A percentile compares a stretch with the other conserved stretches of the same genome.
Evolutionary conservation across 2,113 vertebrate genomes (phyloP).

Genomic region (Electrona antarctica): DNA sequence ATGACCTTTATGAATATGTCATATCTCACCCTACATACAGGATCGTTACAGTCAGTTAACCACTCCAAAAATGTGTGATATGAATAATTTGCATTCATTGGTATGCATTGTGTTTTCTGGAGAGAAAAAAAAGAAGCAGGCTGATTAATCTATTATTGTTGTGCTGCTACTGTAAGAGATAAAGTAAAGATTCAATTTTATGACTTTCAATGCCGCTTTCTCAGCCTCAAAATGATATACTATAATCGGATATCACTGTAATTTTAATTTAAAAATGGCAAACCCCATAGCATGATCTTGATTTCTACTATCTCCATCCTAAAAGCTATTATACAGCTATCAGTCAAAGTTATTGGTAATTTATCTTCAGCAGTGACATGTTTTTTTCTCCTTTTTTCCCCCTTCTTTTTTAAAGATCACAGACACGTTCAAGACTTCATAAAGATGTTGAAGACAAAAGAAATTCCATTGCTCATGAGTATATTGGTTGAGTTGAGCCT

Average conservation of each 20-base stretch:
- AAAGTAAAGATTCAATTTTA: constrained; percentile 45
- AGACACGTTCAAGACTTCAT: constrained; percentile 53
- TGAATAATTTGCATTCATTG: constrained; percentile 42
- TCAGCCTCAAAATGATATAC: constrained; percentile 40
- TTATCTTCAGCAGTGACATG: constrained; percentile 53
- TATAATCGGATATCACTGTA: constrained; percentile 64
- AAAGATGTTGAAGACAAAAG: constrained; percentile 53
- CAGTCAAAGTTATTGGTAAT: constrained; percentile 75
- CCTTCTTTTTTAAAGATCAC: constrained; percentile 33
- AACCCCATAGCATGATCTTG: constrained; percentile 53
- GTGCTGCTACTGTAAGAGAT: constrained; percentile 21
- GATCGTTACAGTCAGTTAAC: constrained; percentile 13
- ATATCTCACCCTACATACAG: constrained; percentile 34
- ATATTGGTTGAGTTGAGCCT: constrained; percentile 57
- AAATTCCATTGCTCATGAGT: constrained; percentile 61
- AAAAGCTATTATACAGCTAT: constrained; percentile 67
- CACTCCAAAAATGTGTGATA: constrained; percentile 34
- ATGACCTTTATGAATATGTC: constrained; percentile 47
- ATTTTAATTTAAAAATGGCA: constrained; percentile 68
- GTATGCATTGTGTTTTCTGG: constrained; percentile 39
- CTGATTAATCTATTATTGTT: constrained; percentile 45
- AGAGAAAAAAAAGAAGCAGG: constrained; percentile 25
- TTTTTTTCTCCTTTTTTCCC: constrained; percentile 30
- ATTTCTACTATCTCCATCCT: constrained; percentile 69
- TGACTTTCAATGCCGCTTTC: constrained; percentile 45